phyloP scores from a whole-genome alignment of 2,888 invertebrate species.

The Trichopria drosophilae region DNA sequence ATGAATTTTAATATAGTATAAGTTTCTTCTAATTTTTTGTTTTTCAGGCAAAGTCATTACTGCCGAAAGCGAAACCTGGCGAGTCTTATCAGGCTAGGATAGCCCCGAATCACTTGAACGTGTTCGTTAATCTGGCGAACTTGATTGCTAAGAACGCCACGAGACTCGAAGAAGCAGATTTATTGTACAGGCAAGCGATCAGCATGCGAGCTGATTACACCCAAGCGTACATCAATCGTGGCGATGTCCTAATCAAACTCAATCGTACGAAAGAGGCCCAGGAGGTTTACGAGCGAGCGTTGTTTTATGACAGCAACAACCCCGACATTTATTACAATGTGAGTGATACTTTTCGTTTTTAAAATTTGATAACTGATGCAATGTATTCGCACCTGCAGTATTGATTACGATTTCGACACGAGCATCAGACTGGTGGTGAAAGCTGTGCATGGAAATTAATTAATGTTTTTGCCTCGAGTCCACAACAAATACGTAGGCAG shows the following conservation, averaged over 20 bases:
- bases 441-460: no score
- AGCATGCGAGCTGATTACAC: conserved; percentile 96
- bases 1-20: neutral
- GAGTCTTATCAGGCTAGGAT: conserved; percentile 94
- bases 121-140: conserved; percentile 92
- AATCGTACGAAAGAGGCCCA: conserved; percentile 93
- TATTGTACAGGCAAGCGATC: conserved; percentile 91
- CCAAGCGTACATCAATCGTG: conserved; percentile 95
- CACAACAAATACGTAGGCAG: no score
- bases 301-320: conserved; percentile 90
- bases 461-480: no score
- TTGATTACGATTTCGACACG: no score
- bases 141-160: conserved; percentile 91
- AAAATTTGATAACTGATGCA: no score
- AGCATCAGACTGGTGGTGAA: neutral
- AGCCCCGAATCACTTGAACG: conserved; percentile 93
- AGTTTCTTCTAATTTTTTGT: no score
- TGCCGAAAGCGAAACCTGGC: conserved; percentile 90
- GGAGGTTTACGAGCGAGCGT: conserved; percentile 89
- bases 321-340: conserved; percentile 95
- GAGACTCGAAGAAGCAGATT: conserved; percentile 89
- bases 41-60: conserved; percentile 77
- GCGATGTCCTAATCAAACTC: conserved; percentile 91
- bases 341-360: conserved; percentile 60
- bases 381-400: no score